phyloP scores from a whole-genome alignment of 23 tunicate genomes.

The Botrylloides violaceus region DNA sequence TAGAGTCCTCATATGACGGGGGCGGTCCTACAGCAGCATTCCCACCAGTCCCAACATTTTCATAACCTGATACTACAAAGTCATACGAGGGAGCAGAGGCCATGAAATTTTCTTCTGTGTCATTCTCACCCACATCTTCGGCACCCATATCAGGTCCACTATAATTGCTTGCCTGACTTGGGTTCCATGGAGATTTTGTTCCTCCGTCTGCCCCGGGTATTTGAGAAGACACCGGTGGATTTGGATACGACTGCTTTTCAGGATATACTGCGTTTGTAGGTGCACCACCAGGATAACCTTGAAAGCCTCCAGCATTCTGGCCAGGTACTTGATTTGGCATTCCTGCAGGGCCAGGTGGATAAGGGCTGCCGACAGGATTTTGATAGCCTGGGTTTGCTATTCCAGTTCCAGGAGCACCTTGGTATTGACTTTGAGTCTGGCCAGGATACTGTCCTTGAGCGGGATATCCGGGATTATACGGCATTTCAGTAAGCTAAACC shows the following conservation, averaged over 20 bases:
- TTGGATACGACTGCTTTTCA: conserved; percentile 29
- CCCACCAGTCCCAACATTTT: background rate
- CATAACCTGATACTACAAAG: background rate
- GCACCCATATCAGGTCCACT: conserved; percentile 28
- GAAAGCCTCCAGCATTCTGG: background rate
- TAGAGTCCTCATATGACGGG: background rate
- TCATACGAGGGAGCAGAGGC: background rate
- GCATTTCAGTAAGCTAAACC: no score
- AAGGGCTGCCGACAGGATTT: no score
- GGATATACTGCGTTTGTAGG: conserved; percentile 24
- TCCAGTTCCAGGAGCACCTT: no score
- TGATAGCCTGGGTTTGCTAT: no score
- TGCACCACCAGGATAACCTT: background rate
- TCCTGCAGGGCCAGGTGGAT: background rate
- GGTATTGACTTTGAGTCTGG: no score
- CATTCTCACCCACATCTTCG: conserved; percentile 54
- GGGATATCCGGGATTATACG: no score
- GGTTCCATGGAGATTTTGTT: conserved; percentile 22
- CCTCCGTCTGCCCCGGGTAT: background rate
- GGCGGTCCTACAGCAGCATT: conserved; percentile 1
- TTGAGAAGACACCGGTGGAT: background rate
- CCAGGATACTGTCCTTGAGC: no score
- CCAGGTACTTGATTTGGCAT: conserved; percentile 6
- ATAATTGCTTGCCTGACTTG: conserved; percentile 21
- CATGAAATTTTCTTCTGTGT: conserved; percentile 4